A percentile compares a stretch with the other conserved stretches of the same genome.
Evolutionary conservation across 2,797 vertebrate species (phyloP).

Genomic region (Nyctalus aviator): DNA sequence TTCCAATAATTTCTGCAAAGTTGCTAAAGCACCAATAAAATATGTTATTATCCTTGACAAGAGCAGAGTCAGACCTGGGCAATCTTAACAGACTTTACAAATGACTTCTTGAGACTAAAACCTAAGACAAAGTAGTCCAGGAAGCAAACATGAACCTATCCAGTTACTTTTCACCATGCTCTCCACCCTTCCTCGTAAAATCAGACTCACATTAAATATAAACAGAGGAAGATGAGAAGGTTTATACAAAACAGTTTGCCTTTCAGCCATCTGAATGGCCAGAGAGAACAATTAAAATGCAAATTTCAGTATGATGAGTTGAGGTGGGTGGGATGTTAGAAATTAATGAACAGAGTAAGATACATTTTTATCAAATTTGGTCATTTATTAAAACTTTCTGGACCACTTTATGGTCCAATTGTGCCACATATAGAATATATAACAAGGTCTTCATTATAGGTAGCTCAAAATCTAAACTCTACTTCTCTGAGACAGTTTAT

Average conservation of each 20-base stretch:
- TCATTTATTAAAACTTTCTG: slow-evolving; percentile 33
- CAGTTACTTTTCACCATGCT: not conserved
- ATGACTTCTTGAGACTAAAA: slow-evolving; percentile 39
- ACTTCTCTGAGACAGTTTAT: slow-evolving; percentile 15
- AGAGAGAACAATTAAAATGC: slow-evolving; percentile 36
- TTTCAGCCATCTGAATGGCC: not conserved
- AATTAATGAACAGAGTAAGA: not conserved
- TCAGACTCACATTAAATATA: slow-evolving; percentile 56
- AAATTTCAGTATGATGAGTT: slow-evolving; percentile 16
- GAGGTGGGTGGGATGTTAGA: not conserved
- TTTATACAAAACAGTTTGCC: slow-evolving; percentile 9
- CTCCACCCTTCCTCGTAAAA: not conserved
- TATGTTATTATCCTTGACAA: slow-evolving; percentile 61
- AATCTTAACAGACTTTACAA: not conserved
- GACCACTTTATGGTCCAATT: slow-evolving; percentile 1
- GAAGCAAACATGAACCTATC: slow-evolving; percentile 17
- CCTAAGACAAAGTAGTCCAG: not conserved
- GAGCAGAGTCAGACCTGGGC: slow-evolving; percentile 56
- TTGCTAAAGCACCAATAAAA: slow-evolving; percentile 32
- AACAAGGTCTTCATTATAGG: not conserved
- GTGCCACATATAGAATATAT: not conserved
- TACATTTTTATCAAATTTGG: not conserved
- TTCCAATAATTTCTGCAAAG: slow-evolving; percentile 79
- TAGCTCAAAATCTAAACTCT: slow-evolving; percentile 42
- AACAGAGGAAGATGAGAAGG: not conserved